Base-by-base conservation (phyloP, 2,888 invertebrate genomes). In the Leptodirus hochenwartii region DNA sequence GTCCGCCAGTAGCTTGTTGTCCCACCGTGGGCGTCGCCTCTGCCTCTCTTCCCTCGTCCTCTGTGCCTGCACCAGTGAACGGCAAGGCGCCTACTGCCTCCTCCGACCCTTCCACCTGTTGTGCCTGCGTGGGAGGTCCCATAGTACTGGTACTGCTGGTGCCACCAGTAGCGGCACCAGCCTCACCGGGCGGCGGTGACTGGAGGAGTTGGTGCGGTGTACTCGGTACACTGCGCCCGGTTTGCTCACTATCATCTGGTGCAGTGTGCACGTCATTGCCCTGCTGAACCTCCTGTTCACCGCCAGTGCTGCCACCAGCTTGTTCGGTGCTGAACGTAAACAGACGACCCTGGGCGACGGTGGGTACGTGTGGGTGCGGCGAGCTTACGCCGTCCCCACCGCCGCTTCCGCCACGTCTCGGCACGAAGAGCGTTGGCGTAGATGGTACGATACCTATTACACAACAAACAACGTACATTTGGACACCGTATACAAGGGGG, bases 311-410 rank as follows among this genome's bases (percentile, higher is more conserved):
- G 54, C 53, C 20, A 53, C 45, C 16, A 47, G 47, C 39, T 49
- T 51, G 28, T 45, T 49, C 27, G 47, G 46, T 31, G 38, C 42
- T 64, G 44, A 73, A 74, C 11, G 65, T 69, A 44, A 76, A 77
- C 39, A 73, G 60, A 29, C n/a, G n/a, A 6, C 8, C n/a, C 6
- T n/a, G 8, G n/a, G 67, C 65, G 37, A 54, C 55, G 33, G 56
- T 55, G 3, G 69, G 69, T 15, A 77, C 72, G 56, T 78, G 73
- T 4, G 90, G 90, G 56, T 78, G 72, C 4, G 90, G 90, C 0
- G 90, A 90, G 50, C 87, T 87, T 20, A 90, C 81, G 25, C 87
- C 87, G 51, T 88, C 85, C 22, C 85, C 82, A 57, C 85, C 85
- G 30, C 84, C 85, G 51, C 88, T 87, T 35, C 68, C 73, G n/a